Evolutionary conservation across 2,113 vertebrate species (phyloP), one percentile per base, ranked within the genome.

Genomic region (Notiomystis cincta): DNA sequence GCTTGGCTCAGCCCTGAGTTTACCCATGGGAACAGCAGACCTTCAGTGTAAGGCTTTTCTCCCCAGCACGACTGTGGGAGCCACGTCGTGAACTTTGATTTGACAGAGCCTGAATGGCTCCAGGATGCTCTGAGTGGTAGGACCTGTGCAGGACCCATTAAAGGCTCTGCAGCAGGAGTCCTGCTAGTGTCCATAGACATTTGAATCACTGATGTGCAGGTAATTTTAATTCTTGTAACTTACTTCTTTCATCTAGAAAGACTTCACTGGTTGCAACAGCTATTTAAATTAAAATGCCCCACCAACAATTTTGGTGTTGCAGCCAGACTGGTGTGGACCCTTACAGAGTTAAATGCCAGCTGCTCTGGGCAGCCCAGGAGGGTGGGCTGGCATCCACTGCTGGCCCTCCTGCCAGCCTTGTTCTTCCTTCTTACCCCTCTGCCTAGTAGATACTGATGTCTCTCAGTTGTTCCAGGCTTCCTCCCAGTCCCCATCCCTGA

Each of bases 111-210:
- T 4, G 5, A 16, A 7, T 0, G 1, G 69, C 72, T 67, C 16
- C 44, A 48, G 65, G n/a, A 15, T 3, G 23, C 35, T 70, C 62
- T 1, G 28, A 28, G 11, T 42, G 48, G 1, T 0, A 9, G 30
- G 42, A 35, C 20, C 5, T 53, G 25, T 22, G 25, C 44, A 40
- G 83, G 40, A 54, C 20, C 37, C 69, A 40, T 47, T 25, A 33
- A 50, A 48, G 65, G 31, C 37, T 40, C 14, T 14, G 60, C 38
- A 58, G 72, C 58, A 72, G 40, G 60, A 77, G 37, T 65, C 56
- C 79, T 79, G 57, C 19, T 47, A 22, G 13, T 47, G 81, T 42
- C 81, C 83, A 7, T 0, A 44, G 53, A 40, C 33, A 27, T 9
- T 40, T 37, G 65, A 76, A 81, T 40, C 70, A 47, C 80, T 77